Conservation (phyloP, 53 echinoderm and acorn worm genomes). For the Glandiceps talaboti region DNA sequence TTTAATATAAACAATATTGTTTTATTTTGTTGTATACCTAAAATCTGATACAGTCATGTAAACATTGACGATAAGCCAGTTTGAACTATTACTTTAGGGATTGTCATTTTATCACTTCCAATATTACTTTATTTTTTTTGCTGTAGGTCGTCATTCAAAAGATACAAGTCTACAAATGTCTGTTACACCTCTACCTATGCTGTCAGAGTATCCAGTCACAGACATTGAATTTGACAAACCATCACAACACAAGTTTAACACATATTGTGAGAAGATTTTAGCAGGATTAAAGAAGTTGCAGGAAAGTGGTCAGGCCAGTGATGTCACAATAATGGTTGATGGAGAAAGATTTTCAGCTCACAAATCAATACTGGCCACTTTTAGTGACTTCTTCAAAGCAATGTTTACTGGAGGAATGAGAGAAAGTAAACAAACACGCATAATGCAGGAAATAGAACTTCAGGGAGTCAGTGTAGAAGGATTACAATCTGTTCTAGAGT, state of each 20-base stretch:
- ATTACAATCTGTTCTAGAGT: not conserved
- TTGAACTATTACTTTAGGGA: no score
- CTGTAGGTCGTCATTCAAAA: no score
- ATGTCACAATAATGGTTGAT: not conserved
- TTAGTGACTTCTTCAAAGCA: not conserved
- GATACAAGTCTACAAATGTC: no score
- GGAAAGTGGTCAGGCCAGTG: not conserved
- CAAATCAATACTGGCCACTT: not conserved
- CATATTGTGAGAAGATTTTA: not conserved
- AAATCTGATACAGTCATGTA: no score
- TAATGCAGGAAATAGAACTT: not conserved
- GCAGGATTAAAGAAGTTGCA: not conserved
- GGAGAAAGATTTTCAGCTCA: not conserved
- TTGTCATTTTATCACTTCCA: no score
- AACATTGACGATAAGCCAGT: no score
- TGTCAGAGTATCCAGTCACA: no score
- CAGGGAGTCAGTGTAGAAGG: not conserved
- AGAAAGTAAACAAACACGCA: not conserved
- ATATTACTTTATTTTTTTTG: no score
- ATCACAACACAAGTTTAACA: not conserved
- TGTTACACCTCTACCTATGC: no score
- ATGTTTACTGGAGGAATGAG: not conserved
- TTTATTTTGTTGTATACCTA: no score
- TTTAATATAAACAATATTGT: no score
- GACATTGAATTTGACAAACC: no score